phyloP scores from a whole-genome alignment of 2,797 vertebrate species.

The Uromys caudimaculatus region DNA sequence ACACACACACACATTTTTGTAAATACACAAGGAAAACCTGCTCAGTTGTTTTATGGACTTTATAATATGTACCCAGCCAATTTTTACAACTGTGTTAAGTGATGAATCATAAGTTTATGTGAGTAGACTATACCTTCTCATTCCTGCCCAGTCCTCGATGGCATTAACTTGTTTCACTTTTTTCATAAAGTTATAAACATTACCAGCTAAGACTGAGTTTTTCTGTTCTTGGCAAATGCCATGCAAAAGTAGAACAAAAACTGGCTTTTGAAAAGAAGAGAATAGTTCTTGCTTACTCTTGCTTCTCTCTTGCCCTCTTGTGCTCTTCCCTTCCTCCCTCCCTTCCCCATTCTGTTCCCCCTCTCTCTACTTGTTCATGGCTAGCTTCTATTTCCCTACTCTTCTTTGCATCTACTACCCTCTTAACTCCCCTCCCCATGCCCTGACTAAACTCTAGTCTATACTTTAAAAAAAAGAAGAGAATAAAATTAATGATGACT shows the following conservation, averaged over 20 bases:
- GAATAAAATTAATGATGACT: constrained; percentile 10
- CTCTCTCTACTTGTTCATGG: too few species aligned
- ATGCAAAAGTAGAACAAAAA: not conserved
- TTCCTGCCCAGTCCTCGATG: not conserved
- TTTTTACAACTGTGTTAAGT: not conserved
- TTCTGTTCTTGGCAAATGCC: not conserved
- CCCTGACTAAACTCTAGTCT: too few species aligned
- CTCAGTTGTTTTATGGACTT: not conserved
- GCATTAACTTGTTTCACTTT: not conserved
- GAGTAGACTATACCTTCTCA: not conserved
- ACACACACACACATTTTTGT: not conserved
- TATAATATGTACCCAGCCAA: not conserved
- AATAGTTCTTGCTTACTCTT: not conserved
- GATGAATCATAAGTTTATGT: not conserved
- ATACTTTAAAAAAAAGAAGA: not conserved
- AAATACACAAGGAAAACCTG: not conserved
- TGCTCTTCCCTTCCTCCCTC: too few species aligned
- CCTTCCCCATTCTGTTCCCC: too few species aligned
- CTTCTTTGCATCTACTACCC: too few species aligned
- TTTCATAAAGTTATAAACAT: not conserved
- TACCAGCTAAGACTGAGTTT: not conserved
- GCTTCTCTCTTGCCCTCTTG: too few species aligned
- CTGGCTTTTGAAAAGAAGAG: not conserved
- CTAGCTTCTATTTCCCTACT: too few species aligned
- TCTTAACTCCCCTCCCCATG: too few species aligned